Conservation (phyloP, 2,888 invertebrate species). For the Rhingia rostrata region DNA sequence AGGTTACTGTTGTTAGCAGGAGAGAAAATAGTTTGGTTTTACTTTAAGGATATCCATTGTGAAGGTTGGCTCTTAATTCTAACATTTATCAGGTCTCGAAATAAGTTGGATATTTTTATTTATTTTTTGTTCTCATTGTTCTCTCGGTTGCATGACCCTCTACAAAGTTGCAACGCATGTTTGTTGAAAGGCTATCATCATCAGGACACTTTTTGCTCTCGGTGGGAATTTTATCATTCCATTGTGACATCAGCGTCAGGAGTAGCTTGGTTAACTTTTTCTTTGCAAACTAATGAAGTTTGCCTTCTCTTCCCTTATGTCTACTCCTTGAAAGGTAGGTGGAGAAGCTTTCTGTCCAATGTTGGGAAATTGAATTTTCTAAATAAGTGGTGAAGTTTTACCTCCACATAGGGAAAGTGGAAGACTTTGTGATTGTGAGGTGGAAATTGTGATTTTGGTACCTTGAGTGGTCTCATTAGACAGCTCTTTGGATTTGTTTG, state of each 20-base stretch:
- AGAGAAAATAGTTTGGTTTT: neutral
- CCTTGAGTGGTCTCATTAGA: slow-evolving; percentile 47
- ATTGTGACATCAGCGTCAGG: slow-evolving; percentile 4
- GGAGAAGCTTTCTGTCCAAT: slow-evolving; percentile 8
- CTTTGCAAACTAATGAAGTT: slow-evolving; percentile 22
- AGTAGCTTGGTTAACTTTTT: slow-evolving; percentile 31
- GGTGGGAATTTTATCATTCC: slow-evolving; percentile 13
- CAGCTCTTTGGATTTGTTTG: slow-evolving; percentile 18
- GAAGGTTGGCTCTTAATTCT: slow-evolving; percentile 30
- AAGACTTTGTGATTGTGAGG: slow-evolving; percentile 10
- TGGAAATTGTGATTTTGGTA: slow-evolving; percentile 50
- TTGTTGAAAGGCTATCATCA: slow-evolving; percentile 41
- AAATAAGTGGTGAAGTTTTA: slow-evolving; percentile 42
- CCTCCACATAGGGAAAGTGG: slow-evolving; percentile 1
- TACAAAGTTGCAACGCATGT: slow-evolving; percentile 31
- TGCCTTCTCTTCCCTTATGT: slow-evolving; percentile 13
- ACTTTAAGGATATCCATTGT: slow-evolving; percentile 16
- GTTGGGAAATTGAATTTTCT: slow-evolving; percentile 52
- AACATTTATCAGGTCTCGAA: slow-evolving; percentile 22
- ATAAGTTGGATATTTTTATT: slow-evolving; percentile 7
- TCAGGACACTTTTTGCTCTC: neutral
- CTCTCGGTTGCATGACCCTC: neutral
- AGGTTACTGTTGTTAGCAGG: neutral
- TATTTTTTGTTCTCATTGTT: neutral
- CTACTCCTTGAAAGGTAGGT: slow-evolving; percentile 7